These are phyloP conservation scores for Nannospalax galili DNA, from an alignment of 2,113 vertebrate genomes.

Conservation along the genomic window DNA sequence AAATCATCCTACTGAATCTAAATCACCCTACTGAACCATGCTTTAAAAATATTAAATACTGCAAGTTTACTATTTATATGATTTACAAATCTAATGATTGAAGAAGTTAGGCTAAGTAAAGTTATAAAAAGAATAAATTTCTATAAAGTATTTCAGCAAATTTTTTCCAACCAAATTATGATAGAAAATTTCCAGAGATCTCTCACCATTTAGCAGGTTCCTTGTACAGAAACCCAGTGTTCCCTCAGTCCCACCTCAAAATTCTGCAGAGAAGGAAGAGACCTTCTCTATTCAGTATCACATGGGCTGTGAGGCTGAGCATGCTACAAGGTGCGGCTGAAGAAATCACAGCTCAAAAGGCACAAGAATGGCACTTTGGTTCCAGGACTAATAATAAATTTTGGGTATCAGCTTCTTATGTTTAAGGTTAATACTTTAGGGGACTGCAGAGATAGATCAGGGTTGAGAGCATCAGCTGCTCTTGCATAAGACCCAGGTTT, in stretches of 20 bases:
- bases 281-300: neutral
- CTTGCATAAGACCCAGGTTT: no score
- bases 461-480: no score
- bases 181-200: neutral
- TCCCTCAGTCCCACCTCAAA: neutral
- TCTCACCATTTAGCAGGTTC: neutral
- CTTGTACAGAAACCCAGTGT: neutral
- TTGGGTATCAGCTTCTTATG: neutral
- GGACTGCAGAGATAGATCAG: no score
- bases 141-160: neutral
- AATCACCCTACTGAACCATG: no score
- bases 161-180: neutral
- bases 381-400: neutral
- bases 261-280: neutral
- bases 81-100: neutral
- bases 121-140: neutral
- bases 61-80: neutral
- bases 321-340: neutral
- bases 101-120: neutral
- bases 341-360: neutral
- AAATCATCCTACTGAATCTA: neutral
- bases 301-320: neutral
- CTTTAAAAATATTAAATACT: no score
- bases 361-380: neutral
- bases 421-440: conserved; percentile 3